phyloP scores from a whole-genome alignment of 2,888 invertebrate genomes.

The Dynastes maya region DNA sequence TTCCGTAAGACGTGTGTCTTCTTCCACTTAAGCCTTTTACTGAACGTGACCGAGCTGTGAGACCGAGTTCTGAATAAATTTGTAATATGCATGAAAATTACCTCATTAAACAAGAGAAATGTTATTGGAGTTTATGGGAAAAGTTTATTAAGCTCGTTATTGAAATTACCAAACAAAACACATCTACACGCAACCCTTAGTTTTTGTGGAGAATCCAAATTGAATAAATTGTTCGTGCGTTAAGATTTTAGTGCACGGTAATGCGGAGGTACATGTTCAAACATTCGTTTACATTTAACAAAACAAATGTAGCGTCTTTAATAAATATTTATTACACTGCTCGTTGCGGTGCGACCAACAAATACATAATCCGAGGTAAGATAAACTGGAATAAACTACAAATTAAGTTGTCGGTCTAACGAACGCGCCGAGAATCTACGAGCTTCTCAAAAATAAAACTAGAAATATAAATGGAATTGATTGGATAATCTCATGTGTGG shows the following conservation, averaged over 20 bases:
- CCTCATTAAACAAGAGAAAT: constrained; percentile 35
- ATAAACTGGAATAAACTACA: background rate
- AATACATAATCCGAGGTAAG: background rate
- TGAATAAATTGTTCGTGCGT: constrained; percentile 31
- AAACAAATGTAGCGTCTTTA: constrained; percentile 5
- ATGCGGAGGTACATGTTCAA: constrained; percentile 12
- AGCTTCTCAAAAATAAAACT: no score
- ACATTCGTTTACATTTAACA: constrained; percentile 13
- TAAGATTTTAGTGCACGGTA: constrained; percentile 10
- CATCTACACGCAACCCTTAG: constrained; percentile 36
- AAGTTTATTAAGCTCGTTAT: constrained; percentile 37
- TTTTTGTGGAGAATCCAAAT: constrained; percentile 17
- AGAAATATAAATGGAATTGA: no score
- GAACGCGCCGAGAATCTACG: background rate
- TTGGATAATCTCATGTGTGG: no score
- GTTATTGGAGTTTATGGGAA: constrained; percentile 36
- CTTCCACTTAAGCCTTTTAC: background rate
- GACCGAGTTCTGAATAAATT: constrained; percentile 41
- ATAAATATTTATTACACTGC: constrained; percentile 19
- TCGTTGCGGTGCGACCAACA: background rate
- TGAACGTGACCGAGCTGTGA: constrained; percentile 22
- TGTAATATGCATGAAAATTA: constrained; percentile 44
- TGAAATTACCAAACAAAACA: constrained; percentile 32
- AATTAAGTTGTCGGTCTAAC: background rate
- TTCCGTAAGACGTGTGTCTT: background rate